Evolutionary conservation across 1,140 invertebrate genomes (phyloP).

Genomic region (Neodiprion virginianus): DNA sequence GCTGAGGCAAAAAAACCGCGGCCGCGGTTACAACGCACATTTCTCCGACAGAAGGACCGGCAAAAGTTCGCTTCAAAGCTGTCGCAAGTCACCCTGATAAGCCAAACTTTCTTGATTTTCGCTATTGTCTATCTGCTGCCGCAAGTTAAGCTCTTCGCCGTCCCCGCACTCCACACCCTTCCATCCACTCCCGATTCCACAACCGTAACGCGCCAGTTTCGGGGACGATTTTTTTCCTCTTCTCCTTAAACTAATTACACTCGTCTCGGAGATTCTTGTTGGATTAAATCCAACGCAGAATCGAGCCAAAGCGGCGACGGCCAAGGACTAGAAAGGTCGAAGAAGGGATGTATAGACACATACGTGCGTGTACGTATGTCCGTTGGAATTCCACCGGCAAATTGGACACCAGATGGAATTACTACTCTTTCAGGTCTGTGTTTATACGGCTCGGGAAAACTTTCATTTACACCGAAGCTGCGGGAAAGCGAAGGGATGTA

Average conservation of each 20-base stretch:
- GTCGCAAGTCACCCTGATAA: background rate
- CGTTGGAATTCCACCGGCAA: too few relatives aligned
- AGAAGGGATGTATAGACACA: background rate
- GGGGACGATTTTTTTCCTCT: background rate
- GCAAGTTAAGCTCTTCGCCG: background rate
- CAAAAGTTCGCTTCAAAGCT: slow-evolving; percentile 3
- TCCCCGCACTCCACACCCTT: background rate
- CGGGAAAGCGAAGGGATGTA: too few relatives aligned
- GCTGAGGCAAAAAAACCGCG: background rate
- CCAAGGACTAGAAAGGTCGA: slow-evolving; percentile 5
- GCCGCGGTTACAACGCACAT: background rate
- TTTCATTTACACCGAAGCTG: too few relatives aligned
- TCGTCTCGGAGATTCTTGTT: background rate
- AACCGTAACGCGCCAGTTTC: background rate
- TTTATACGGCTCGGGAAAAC: too few relatives aligned
- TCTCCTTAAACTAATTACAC: background rate
- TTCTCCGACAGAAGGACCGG: background rate
- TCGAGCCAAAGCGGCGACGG: background rate
- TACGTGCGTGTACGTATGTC: too few relatives aligned
- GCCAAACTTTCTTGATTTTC: slow-evolving; percentile 2
- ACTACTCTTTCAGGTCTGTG: too few relatives aligned
- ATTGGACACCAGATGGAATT: too few relatives aligned
- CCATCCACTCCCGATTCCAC: background rate
- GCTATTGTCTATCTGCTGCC: background rate
- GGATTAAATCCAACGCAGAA: slow-evolving; percentile 7